These are phyloP conservation scores for Drosophila pseudotalamancana DNA, from an alignment of 2,888 invertebrate species.

Conservation along the genomic window DNA sequence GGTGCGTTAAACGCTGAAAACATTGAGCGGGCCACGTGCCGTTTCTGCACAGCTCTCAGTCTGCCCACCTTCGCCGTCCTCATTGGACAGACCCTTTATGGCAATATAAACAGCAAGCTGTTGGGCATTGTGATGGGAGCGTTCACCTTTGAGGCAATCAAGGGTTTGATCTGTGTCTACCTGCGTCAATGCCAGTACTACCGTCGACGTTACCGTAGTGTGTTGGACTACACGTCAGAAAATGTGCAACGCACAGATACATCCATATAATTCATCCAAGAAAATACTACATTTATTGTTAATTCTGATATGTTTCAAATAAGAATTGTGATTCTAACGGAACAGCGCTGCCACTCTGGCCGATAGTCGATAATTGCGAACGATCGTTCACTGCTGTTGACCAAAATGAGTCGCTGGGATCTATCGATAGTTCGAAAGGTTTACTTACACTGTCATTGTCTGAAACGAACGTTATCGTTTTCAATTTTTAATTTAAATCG, in stretches of 20 bases:
- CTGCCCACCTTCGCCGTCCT: slow-evolving; percentile 54
- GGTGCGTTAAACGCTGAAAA: slow-evolving; percentile 15
- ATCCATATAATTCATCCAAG: background rate
- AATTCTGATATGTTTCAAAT: background rate
- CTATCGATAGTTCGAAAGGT: background rate
- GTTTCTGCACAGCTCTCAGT: slow-evolving; percentile 51
- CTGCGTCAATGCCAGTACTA: slow-evolving; percentile 46
- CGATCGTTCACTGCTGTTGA: background rate
- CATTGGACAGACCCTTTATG: slow-evolving; percentile 42
- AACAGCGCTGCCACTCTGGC: background rate
- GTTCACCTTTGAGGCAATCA: slow-evolving; percentile 52
- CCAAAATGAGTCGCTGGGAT: background rate
- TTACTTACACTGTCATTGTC: background rate
- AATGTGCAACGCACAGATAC: slow-evolving; percentile 7
- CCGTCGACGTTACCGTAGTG: slow-evolving; percentile 35
- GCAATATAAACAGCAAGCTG: slow-evolving; percentile 20
- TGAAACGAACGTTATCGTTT: background rate
- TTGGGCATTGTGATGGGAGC: slow-evolving; percentile 50
- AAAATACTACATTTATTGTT: background rate
- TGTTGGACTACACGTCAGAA: slow-evolving; percentile 30
- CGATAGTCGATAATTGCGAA: background rate
- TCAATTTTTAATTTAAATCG: background rate
- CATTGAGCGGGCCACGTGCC: slow-evolving; percentile 37
- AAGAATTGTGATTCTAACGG: slow-evolving; percentile 2
- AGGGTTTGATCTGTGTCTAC: slow-evolving; percentile 52